Base-by-base conservation (phyloP, 2,797 vertebrate species). In the Smutsia gigantea region DNA sequence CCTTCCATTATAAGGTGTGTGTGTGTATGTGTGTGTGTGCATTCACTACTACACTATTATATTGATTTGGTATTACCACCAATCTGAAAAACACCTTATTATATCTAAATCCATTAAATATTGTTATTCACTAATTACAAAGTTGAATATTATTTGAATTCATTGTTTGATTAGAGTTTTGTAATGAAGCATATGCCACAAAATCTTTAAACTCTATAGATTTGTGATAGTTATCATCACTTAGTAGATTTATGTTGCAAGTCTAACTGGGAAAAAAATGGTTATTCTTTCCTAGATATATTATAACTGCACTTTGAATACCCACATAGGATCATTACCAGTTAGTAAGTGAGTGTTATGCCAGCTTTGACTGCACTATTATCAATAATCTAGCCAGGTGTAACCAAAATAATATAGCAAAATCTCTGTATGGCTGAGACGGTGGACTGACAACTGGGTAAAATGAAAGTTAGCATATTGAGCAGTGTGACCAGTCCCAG, bases 141-240 rank as follows among this genome's bases (percentile, higher is more conserved):
- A 69, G 4, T 14, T 83, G 15, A 93, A 74, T 68, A 46, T 77
- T 53, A 82, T 90, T 89, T 92, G 55, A 90, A 49, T 88, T 91
- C 31, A 75, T 75, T 92, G 61, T 83, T 92, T 86, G 9, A 57
- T 69, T 79, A 55, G n/a, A 46, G 34, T 71, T 96, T 92, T 25
- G 37, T 55, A 68, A 81, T 64, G 85, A 78, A 92, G 7, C 23
- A 49, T 27, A 8, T 61, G 25, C 39, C 53, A 64, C 3, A 88
- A 87, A 90, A 29, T 5, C 25, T 92, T 93, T 69, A 87, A 87
- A 86, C 3, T 72, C n/a, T 71, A 87, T 59, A 37, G 21, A 42
- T 86, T 74, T 75, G 46, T 55, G 53, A 31, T 75, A 75, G 42
- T 89, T 74, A 25, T 13, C 19, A 85, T 91, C 29, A 74, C 13